Evolutionary conservation across 2,888 invertebrate genomes (phyloP).

Genomic region (Lycaena phlaeas): DNA sequence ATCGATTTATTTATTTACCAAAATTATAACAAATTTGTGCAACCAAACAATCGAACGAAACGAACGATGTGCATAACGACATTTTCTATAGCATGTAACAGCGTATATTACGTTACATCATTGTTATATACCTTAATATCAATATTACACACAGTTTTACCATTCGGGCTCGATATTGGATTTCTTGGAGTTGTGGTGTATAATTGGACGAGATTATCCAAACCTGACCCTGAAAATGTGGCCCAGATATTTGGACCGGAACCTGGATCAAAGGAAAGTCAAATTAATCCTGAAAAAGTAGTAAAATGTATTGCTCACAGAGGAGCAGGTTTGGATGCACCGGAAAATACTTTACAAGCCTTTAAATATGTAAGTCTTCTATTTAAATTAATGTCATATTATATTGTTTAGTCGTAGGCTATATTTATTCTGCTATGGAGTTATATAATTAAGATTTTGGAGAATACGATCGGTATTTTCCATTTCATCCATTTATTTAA

Average conservation of each 20-base stretch:
- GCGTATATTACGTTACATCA: conserved; percentile 34
- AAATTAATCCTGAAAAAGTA: conserved; percentile 49
- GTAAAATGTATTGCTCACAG: conserved; percentile 81
- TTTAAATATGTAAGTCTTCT: conserved; percentile 76
- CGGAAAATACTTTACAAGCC: conserved; percentile 84
- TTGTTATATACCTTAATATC: conserved; percentile 36
- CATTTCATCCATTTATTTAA: too few species aligned
- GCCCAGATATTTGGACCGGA: conserved; percentile 70
- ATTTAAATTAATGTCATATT: too few species aligned
- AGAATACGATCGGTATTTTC: too few species aligned
- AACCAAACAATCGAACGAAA: conserved; percentile 37
- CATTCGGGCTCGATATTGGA: conserved; percentile 52
- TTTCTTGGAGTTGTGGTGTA: conserved; percentile 45
- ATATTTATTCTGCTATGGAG: too few species aligned
- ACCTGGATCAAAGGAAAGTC: conserved; percentile 51
- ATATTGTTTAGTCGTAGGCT: too few species aligned
- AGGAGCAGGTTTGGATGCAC: conserved; percentile 83
- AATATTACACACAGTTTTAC: conserved; percentile 50
- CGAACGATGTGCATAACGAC: conserved; percentile 47
- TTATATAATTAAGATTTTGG: too few species aligned
- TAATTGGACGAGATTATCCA: conserved; percentile 44
- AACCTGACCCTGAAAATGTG: conserved; percentile 48
- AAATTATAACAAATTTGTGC: conserved; percentile 34
- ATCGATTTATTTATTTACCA: conserved; percentile 43
- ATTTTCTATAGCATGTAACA: conserved; percentile 32